Evolutionary conservation across 2,113 vertebrate genomes (phyloP).

Genomic region (Vireo altiloquus): DNA sequence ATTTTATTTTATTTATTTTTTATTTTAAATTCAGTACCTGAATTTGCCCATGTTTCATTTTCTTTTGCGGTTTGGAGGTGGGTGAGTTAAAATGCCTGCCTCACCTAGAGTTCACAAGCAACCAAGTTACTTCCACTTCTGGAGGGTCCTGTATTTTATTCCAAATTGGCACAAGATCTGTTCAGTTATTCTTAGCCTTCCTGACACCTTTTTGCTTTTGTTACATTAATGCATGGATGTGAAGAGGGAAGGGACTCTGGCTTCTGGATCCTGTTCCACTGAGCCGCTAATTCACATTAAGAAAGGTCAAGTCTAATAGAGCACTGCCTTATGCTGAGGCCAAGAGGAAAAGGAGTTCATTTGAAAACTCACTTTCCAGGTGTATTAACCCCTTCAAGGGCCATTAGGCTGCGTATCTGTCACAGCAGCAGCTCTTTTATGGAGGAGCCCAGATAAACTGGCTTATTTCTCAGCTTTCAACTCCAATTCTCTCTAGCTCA

Average conservation of each 20-base stretch:
- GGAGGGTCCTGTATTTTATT: constrained; percentile 60
- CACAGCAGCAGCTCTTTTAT: not conserved
- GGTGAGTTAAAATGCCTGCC: constrained; percentile 23
- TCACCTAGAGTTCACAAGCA: constrained; percentile 48
- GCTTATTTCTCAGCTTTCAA: constrained; percentile 13
- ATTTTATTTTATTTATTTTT: constrained; percentile 41
- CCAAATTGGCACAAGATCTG: constrained; percentile 60
- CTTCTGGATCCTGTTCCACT: constrained; percentile 52
- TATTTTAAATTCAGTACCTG: constrained; percentile 27
- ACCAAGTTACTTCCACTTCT: constrained; percentile 53
- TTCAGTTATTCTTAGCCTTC: constrained; percentile 66
- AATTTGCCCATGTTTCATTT: not conserved
- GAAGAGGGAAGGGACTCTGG: constrained; percentile 45
- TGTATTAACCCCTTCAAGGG: constrained; percentile 51
- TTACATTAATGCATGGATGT: constrained; percentile 59
- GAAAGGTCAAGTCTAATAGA: constrained; percentile 63
- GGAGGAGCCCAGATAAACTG: constrained; percentile 17
- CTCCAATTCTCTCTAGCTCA: not conserved
- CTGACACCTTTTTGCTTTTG: constrained; percentile 67
- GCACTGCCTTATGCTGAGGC: constrained; percentile 49
- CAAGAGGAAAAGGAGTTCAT: constrained; percentile 53
- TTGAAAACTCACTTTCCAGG: constrained; percentile 45
- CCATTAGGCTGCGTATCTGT: not conserved
- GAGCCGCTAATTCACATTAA: constrained; percentile 57
- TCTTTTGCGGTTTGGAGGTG: constrained; percentile 16